Base-by-base conservation (phyloP, 2,797 vertebrate genomes). In the Sebastolobus altivelis region DNA sequence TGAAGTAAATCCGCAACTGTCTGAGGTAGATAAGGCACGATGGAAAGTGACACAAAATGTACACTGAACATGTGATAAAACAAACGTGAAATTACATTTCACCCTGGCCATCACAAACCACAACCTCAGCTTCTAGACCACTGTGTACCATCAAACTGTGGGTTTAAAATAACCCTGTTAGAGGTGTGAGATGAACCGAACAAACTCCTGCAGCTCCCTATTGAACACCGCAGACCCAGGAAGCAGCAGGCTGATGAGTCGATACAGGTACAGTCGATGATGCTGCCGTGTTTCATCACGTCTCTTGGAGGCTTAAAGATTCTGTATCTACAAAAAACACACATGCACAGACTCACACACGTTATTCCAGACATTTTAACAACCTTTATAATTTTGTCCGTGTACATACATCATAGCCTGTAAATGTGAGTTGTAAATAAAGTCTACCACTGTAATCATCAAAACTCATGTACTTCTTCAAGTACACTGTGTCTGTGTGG, bases 121-220 rank as follows among this genome's bases (percentile, higher is more conserved):
- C 38, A 16, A 75, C 22, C 2, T 12, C 54, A 56, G 75, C 20
- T 33, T 74, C 1, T 43, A 31, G 55, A 72, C 71, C 40, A 38
- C 82, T 70, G 69, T 82, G 86, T 52, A 74, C 46, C 38, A 71
- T 68, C 75, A 83, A 61, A 71, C 29, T 8, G 6, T 43, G 22
- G 52, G 65, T 85, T 85, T 75, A 86, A 91, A 91, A 92, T 90
- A 87, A 79, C 63, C 59, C 73, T 79, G 75, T 73, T 83, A 77
- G 77, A 55, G 43, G 62, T 83, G 82, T 82, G 84, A 81, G 79
- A 81, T 78, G 73, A 82, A 31, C 62, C 81, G 79, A 86, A 82
- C 72, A 69, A 89, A 75, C 82, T 84, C 85, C 89, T 81, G 86
- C 81, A 79, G 82, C 59, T 87, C 49, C 49, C 38, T 82, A 87